Conservation (phyloP, 2,888 invertebrate genomes). For the Watsonalla binaria region DNA sequence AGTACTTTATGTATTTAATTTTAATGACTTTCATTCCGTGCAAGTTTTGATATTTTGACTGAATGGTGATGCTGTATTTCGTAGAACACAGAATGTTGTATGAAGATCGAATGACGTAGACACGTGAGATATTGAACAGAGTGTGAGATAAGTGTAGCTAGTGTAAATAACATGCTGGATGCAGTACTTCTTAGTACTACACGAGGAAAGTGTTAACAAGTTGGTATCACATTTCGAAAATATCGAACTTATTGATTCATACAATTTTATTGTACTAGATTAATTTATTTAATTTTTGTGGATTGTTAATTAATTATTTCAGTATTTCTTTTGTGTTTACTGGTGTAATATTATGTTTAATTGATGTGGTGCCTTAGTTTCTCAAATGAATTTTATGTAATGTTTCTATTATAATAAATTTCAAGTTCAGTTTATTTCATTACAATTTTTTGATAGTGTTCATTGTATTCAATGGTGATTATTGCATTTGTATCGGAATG, state of each 20-base stretch:
- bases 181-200: conserved; percentile 27
- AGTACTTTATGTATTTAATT: conserved; percentile 72
- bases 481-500: conserved; percentile 36
- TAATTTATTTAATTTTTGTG: conserved; percentile 32
- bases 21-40: conserved; percentile 74
- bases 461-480: conserved; percentile 9
- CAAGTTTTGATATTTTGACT: conserved; percentile 61
- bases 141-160: conserved; percentile 30
- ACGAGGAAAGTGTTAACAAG: conserved; percentile 29
- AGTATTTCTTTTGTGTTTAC: conserved; percentile 60
- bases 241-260: conserved; percentile 25
- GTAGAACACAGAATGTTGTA: conserved; percentile 29
- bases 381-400: conserved; percentile 44
- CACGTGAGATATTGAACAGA: conserved; percentile 26
- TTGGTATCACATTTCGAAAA: conserved; percentile 48
- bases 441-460: conserved; percentile 22
- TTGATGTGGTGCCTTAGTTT: conserved; percentile 74
- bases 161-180: conserved; percentile 43
- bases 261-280: conserved; percentile 27
- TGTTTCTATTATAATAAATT: conserved; percentile 19
- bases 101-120: conserved; percentile 34
- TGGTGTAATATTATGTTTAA: conserved; percentile 55
- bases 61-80: conserved; percentile 64
- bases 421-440: conserved; percentile 24
- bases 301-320: conserved; percentile 47